Percentiles rank a stretch among this genome's conserved stretches.
phyloP scores from a whole-genome alignment of 2,888 invertebrate species.

The Melangyna quadrimaculata region DNA sequence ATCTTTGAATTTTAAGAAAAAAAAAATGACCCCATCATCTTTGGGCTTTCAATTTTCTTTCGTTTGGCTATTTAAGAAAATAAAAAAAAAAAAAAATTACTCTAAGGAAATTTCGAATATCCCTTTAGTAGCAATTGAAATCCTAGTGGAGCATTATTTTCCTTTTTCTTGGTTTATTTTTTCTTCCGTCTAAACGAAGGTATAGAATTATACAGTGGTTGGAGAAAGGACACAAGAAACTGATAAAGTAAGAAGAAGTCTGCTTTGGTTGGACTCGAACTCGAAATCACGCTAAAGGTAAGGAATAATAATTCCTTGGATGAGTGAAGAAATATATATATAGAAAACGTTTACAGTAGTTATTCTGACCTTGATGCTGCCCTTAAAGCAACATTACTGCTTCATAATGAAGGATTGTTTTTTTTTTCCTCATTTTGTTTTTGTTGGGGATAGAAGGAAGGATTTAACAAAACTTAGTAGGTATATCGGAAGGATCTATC shows the following conservation, averaged over 20 bases:
- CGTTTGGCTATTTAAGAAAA: conserved; percentile 54
- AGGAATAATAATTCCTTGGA: background rate
- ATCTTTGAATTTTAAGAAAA: conserved; percentile 58
- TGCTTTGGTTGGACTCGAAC: too few species aligned
- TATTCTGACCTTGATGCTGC: background rate
- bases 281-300: background rate
- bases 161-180: background rate
- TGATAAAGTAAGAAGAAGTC: background rate
- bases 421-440: background rate
- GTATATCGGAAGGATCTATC: background rate
- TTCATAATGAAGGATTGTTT: conserved; percentile 8
- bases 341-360: background rate
- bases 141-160: conserved; percentile 42
- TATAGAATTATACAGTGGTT: background rate
- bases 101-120: conserved; percentile 63
- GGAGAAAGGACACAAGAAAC: background rate
- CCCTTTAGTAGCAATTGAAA: conserved; percentile 58
- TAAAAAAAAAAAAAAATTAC: conserved; percentile 45
- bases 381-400: background rate
- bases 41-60: conserved; percentile 52
- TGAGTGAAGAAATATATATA: background rate
- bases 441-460: background rate
- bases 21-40: conserved; percentile 56
- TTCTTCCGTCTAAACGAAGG: conserved; percentile 3
- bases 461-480: background rate